Base-by-base conservation (phyloP, 2,113 vertebrate species). In the Morphnarchus princeps region DNA sequence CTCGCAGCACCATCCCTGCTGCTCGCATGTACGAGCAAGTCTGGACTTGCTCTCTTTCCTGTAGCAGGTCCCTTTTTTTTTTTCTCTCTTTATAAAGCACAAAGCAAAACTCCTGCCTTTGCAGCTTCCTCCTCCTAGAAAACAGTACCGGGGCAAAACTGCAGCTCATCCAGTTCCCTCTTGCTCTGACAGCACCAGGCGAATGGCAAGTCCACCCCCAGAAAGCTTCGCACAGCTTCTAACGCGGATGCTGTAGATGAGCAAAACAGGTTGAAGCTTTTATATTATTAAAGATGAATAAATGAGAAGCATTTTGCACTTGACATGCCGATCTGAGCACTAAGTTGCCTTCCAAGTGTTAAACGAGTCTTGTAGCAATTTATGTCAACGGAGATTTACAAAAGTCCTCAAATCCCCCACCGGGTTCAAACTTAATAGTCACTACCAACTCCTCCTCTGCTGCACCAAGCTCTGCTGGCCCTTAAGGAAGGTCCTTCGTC, bases 121-220 rank as follows among this genome's bases (percentile, higher is more conserved):
- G 54, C 45, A 77, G 22, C 69, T 66, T 38, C 45, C 36, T 82
- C 14, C 62, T 63, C 38, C 62, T 17, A 61, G 61, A 40, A 36
- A 80, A 40, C 6, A 34, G 32, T 3, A 29, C 24, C 1, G 1
- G 20, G 8, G 28, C 0, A 0, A 8, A 69, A 29, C 4, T 5
- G 54, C 63, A 26, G 87, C 81, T 77, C 47, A 6, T 4, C 42
- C 80, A 9, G 15, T 2, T 40, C 61, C 58, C 49, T 50, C 54
- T 24, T 40, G 47, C 90, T 45, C 88, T 6, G 16, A 13, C 71
- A 40, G 40, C 21, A 32, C 52, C 83, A 31, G 40, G 45, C 29
- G 18, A 86, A 42, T 2, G 7, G 22, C 36, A 42, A 47, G 10
- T 3, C 19, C 80, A 31, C 26, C 67, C n/a, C 67, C 47, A 42